A percentile compares a stretch with the other conserved stretches of the same genome.
Evolutionary conservation across 2,113 vertebrate species (phyloP).

Genomic region (Actenoides hombroni): DNA sequence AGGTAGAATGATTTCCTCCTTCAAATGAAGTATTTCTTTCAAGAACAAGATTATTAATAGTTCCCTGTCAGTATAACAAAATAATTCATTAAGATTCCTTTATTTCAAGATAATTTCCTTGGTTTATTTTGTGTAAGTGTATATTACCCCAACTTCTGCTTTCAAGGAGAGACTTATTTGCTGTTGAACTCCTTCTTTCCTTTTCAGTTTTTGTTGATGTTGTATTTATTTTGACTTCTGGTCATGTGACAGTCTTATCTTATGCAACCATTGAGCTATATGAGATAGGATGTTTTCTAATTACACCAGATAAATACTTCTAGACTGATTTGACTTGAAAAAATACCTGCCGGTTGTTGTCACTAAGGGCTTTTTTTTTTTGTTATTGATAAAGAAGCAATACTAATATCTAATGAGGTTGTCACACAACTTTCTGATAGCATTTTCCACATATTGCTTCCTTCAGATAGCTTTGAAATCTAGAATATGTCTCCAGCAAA

Average conservation of each 20-base stretch:
- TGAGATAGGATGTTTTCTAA: not conserved
- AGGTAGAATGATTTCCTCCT: not conserved
- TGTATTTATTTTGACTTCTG: not conserved
- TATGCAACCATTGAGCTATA: not conserved
- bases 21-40: not conserved
- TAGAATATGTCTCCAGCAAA: not conserved
- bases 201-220: not conserved
- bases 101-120: not conserved
- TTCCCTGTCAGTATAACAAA: constrained; percentile 1
- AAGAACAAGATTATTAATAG: not conserved
- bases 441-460: not conserved
- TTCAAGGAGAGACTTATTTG: not conserved
- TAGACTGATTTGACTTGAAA: not conserved
- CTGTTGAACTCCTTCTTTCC: not conserved
- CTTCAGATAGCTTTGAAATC: not conserved
- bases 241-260: not conserved
- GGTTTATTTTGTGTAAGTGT: not conserved
- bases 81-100: not conserved
- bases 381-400: not conserved
- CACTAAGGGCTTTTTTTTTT: not conserved
- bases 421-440: not conserved
- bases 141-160: not conserved
- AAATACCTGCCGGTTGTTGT: not conserved
- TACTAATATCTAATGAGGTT: not conserved
- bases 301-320: not conserved